Evolutionary conservation across 2,888 invertebrate genomes (phyloP), one percentile per base, ranked within the genome.

Genomic region (Amphimallon solstitiale): DNA sequence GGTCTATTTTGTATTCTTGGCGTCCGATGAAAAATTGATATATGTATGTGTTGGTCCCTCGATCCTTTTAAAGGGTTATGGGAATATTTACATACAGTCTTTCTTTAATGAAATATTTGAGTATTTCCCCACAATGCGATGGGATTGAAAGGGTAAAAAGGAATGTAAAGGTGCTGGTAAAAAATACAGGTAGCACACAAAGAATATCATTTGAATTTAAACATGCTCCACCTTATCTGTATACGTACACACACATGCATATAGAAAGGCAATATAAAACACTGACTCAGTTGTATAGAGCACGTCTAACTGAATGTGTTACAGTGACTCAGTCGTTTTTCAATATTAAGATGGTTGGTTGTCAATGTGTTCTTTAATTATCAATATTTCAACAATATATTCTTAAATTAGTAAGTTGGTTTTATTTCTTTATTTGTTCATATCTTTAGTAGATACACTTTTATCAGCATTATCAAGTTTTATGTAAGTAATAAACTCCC

Each of bases 21-120:
- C 72, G 71, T 68, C 69, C 72, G 77, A 73, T 77, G 76, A 78
- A 77, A 78, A 77, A 77, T 78, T 77, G 77, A 76, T 76, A 74
- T 59, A 43, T 43, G 56, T 19, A 43, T 43, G 34, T 14, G 29
- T 74, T 73, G 73, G 72, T 73, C 70, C 43, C 68, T 38, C 17
- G 34, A 29, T 48, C 49, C 51, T 45, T 51, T 54, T 59, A 64
- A 65, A 65, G 72, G 68, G 70, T 62, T 45, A 67, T 72, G 73
- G 73, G 72, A 70, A 73, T 70, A 70, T 68, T 68, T 70, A 69
- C 71, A 65, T 71, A 68, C 69, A 54, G 35, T 40, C 63, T 67
- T 68, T 67, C 12, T 65, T 29, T 60, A 61, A 63, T 63, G 60
- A 38, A 67, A 48, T 67, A 66, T 73, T 72, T 73, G 73, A 73